Base-by-base conservation (phyloP, 2,113 vertebrate genomes). In the Furnarius figulus region DNA sequence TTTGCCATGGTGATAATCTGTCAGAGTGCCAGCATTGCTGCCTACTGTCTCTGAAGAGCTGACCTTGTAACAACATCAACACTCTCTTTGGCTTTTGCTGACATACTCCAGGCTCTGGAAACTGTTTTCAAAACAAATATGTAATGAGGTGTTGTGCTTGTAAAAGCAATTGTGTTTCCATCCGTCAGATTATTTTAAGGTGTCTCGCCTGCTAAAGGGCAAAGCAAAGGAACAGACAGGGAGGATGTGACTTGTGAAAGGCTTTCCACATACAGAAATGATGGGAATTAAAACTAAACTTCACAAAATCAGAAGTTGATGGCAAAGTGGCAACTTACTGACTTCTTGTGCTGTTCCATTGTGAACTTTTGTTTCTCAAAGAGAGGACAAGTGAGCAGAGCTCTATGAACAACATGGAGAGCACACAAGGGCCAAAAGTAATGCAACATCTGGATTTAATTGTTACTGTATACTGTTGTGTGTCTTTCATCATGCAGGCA, bases 111-210 rank as follows among this genome's bases (percentile, higher is more conserved):
- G 92, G 97, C 94, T 97, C 81, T 97, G 94, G 89, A 98, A 97
- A 63, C 85, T 95, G 91, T 97, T 97, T 97, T 97, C 89, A 97
- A 98, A 98, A 97, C 96, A 97, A 95, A 97, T 96, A 67, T n/a
- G 88, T 95, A 97, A 96, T 94, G 86, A 96, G 97, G 93, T 86
- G 93, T 89, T 97, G 95, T 96, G 89, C 84, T 96, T 96, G 94
- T 97, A 95, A 97, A 97, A 97, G 96, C 97, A 90, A 93, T 89
- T 96, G 88, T 96, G 93, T 97, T 97, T 95, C 79, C 42, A 24
- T 93, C 92, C 39, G 0, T 94, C 93, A 83, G 83, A 96, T 97
- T 96, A 92, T 96, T 96, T 93, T 76, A 95, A 90, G 73, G 81
- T 79, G 62, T 89, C 79, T 89, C 1, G 8, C 87, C 74, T 90